These are phyloP conservation scores for Phorcus lineatus DNA, from an alignment of 2,888 invertebrate species.

Conservation along the genomic window DNA sequence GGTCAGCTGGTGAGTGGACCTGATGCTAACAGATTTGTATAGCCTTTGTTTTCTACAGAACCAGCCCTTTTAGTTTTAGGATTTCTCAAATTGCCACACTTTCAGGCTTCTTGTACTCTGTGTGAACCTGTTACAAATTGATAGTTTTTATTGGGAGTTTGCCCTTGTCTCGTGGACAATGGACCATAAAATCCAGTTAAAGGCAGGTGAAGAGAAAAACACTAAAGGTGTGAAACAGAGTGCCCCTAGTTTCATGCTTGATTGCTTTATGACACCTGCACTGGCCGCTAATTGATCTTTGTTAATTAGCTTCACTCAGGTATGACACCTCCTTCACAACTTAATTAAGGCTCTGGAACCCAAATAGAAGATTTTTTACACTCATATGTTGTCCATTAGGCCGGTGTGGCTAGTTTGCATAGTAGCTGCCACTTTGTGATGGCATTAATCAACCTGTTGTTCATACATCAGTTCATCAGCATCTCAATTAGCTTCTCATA, in stretches of 20 bases:
- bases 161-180: background rate
- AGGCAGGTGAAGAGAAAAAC: background rate
- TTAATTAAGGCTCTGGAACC: too few relatives aligned
- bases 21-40: background rate
- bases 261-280: constrained; percentile 4
- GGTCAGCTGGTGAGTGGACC: too few relatives aligned
- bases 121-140: background rate
- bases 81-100: background rate
- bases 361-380: too few relatives aligned
- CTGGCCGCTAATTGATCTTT: constrained; percentile 13
- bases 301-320: constrained; percentile 9
- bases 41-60: background rate
- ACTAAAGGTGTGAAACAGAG: background rate
- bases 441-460: too few relatives aligned
- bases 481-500: too few relatives aligned
- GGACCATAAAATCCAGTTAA: background rate
- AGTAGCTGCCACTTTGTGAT: too few relatives aligned
- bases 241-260: constrained; percentile 13
- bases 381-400: too few relatives aligned
- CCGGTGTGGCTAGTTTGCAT: too few relatives aligned
- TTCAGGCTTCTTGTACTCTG: background rate
- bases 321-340: too few relatives aligned
- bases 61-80: background rate
- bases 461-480: too few relatives aligned
- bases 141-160: constrained; percentile 5